Percentiles rank a stretch among this genome's conserved stretches.
These are phyloP conservation scores for Smutsia gigantea DNA, from an alignment of 2,797 vertebrate species.

Conservation along the genomic window DNA sequence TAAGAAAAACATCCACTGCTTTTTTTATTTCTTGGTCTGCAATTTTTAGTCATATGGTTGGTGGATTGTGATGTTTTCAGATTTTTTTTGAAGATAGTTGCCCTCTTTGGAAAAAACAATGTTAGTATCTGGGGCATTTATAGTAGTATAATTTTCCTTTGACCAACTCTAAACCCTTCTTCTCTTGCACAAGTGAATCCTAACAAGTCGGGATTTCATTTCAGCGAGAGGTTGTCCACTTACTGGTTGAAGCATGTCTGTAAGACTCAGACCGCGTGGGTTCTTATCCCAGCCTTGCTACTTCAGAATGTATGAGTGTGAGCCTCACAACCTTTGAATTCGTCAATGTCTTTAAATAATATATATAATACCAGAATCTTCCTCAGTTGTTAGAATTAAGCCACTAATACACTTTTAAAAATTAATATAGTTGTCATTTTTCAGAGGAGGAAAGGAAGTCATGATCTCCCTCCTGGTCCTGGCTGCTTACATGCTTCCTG, in stretches of 20 bases:
- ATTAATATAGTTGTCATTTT: not conserved
- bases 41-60: not conserved
- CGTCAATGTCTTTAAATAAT: too few relatives aligned
- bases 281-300: not conserved
- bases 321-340: too few relatives aligned
- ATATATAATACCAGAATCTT: too few relatives aligned
- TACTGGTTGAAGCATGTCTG: not conserved
- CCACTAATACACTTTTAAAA: not conserved
- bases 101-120: not conserved
- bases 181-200: not conserved
- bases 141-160: not conserved
- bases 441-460: not conserved
- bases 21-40: not conserved
- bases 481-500: not conserved
- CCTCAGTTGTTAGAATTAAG: not conserved
- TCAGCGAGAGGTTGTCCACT: not conserved
- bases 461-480: not conserved
- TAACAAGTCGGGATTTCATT: not conserved
- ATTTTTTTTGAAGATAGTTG: not conserved
- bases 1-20: not conserved
- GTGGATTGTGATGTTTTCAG: not conserved
- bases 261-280: accelerated
- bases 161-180: not conserved
- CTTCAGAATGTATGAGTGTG: not conserved
- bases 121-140: not conserved